A percentile compares a stretch with the other conserved stretches of the same genome.
These are phyloP conservation scores for Graptemys geographica DNA, from an alignment of 2,797 vertebrate genomes.

Conservation along the genomic window DNA sequence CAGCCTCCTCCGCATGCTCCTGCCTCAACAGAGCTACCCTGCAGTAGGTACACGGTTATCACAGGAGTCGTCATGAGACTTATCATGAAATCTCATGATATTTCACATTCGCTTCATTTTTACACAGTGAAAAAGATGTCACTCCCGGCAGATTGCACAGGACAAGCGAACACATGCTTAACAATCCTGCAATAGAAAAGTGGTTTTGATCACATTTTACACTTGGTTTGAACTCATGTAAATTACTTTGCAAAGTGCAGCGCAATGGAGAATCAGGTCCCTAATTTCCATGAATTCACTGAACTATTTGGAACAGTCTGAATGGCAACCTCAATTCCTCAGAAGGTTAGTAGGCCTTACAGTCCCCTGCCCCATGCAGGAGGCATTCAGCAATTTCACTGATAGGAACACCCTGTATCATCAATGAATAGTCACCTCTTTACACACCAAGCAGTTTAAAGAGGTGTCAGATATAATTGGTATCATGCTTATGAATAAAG, in stretches of 20 bases:
- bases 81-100: background rate
- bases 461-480: background rate
- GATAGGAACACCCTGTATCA: background rate
- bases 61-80: background rate
- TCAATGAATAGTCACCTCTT: background rate
- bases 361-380: background rate
- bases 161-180: background rate
- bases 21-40: background rate
- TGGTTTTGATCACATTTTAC: background rate
- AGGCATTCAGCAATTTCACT: background rate
- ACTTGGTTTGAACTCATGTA: background rate
- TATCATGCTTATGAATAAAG: background rate
- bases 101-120: background rate
- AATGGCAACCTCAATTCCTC: background rate
- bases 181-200: background rate
- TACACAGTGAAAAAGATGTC: background rate
- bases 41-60: background rate
- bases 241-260: background rate
- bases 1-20: background rate
- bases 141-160: background rate
- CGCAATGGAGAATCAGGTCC: background rate
- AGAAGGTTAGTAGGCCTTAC: background rate
- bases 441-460: background rate
- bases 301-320: fast-evolving
- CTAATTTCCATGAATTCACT: background rate